phyloP scores from a whole-genome alignment of 37 sponge, comb jelly and placozoan species.

The Trichoplax adhaerens region DNA sequence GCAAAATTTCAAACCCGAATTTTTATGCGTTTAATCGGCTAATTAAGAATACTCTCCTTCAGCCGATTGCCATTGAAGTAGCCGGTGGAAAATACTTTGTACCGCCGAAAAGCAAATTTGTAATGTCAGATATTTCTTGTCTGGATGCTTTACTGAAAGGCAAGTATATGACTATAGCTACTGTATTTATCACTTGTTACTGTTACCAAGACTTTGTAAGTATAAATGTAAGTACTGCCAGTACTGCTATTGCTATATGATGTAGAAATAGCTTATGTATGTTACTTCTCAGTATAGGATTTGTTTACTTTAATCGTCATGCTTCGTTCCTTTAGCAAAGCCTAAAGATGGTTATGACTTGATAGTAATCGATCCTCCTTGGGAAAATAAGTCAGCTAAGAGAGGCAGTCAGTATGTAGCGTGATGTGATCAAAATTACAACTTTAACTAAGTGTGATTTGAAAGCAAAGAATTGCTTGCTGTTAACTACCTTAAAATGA shows the following conservation, averaged over 20 bases:
- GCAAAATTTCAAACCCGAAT: too few relatives aligned
- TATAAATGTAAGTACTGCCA: not conserved
- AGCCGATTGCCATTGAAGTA: not conserved
- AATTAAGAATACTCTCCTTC: too few relatives aligned
- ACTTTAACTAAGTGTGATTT: not conserved
- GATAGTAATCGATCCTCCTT: constrained; percentile 59
- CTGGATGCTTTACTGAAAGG: constrained; percentile 5
- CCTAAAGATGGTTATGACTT: constrained; percentile 9
- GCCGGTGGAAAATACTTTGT: constrained; percentile 5
- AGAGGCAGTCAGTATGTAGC: constrained; percentile 27
- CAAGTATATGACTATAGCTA: not conserved
- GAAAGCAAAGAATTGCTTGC: not conserved
- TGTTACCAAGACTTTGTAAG: not conserved
- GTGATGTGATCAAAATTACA: too few relatives aligned
- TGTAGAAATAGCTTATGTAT: too few relatives aligned
- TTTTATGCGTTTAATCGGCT: too few relatives aligned
- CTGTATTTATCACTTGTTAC: not conserved
- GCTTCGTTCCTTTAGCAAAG: too few relatives aligned
- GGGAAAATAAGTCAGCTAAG: constrained; percentile 48
- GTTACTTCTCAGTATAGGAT: too few relatives aligned
- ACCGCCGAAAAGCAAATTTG: constrained; percentile 22
- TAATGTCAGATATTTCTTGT: constrained; percentile 31
- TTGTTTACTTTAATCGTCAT: too few relatives aligned
- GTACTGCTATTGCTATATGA: not conserved
- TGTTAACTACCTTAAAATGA: not conserved